phyloP scores from a whole-genome alignment of 2,888 invertebrate genomes.

The Conus canariensis region DNA sequence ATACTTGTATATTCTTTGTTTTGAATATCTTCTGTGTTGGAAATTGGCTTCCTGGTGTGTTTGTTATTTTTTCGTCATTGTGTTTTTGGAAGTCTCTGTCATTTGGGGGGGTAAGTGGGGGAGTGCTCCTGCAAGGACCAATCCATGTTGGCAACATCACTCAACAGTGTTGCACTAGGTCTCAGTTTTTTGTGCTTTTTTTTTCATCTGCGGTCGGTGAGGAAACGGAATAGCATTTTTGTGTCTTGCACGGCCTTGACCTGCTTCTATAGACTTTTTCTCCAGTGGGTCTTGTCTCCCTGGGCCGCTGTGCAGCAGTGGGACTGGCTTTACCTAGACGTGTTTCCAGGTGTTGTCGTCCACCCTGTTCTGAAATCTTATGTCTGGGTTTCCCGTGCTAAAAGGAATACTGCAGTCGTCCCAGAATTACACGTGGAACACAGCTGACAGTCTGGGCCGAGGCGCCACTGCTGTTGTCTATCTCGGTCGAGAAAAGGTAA shows the following conservation, averaged over 20 bases:
- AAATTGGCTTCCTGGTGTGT: no score
- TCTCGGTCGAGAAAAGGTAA: constrained; percentile 90
- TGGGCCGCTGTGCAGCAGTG: not conserved
- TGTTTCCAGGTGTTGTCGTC: not conserved
- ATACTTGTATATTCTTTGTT: no score
- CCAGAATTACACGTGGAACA: constrained; percentile 95
- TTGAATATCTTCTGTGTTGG: no score
- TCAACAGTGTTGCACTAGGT: no score
- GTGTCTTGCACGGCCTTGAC: no score
- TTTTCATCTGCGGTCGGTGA: not conserved
- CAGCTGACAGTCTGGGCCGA: constrained; percentile 95
- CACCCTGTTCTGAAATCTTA: not conserved
- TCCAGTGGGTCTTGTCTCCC: not conserved
- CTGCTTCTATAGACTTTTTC: not conserved
- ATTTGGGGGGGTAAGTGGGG: no score
- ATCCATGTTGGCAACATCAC: no score
- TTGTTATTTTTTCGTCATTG: no score
- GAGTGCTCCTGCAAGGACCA: no score
- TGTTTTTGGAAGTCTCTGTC: no score
- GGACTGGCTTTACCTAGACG: not conserved
- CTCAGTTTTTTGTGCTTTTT: not conserved
- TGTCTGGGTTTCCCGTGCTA: constrained; percentile 42
- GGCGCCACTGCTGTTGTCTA: constrained; percentile 98
- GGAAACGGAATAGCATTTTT: not conserved
- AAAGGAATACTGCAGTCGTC: constrained; percentile 52